These are phyloP conservation scores for Netelia melanura DNA, from an alignment of 2,888 invertebrate species.

Conservation along the genomic window DNA sequence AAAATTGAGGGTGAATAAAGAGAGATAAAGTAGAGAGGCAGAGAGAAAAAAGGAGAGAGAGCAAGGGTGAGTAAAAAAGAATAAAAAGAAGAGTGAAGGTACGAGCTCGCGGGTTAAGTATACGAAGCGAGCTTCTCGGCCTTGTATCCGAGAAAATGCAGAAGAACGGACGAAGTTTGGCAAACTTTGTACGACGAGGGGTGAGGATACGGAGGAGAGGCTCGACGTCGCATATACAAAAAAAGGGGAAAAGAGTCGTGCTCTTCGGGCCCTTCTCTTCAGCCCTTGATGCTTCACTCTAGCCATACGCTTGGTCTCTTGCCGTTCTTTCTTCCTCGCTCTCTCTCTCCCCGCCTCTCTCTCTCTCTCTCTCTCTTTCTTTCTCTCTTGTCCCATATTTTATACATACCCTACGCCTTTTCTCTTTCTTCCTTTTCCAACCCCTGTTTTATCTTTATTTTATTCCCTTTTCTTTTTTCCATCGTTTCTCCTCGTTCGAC, in stretches of 20 bases:
- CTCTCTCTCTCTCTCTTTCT: neutral
- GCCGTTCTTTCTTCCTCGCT: neutral
- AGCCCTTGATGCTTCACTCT: constrained; percentile 45
- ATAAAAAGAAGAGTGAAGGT: constrained; percentile 38
- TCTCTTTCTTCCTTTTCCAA: constrained; percentile 46
- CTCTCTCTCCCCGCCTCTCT: neutral
- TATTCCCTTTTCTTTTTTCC: constrained; percentile 51
- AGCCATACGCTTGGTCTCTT: constrained; percentile 33
- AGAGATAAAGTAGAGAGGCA: constrained; percentile 22
- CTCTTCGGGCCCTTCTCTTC: constrained; percentile 17
- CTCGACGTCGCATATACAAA: constrained; percentile 36
- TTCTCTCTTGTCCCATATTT: neutral
- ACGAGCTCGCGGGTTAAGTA: constrained; percentile 59
- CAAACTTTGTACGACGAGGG: constrained; percentile 52
- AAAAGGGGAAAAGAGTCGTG: constrained; percentile 27
- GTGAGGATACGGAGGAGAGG: neutral
- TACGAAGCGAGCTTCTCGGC: constrained; percentile 54
- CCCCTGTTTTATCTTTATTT: constrained; percentile 62
- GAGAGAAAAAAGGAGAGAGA: constrained; percentile 36
- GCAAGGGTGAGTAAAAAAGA: neutral
- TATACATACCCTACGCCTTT: constrained; percentile 36
- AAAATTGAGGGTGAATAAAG: constrained; percentile 58
- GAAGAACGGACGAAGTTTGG: constrained; percentile 61
- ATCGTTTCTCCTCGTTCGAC: constrained; percentile 29
- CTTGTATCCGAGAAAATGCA: constrained; percentile 57